phyloP scores from a whole-genome alignment of 2,113 vertebrate species.

The Ia io region DNA sequence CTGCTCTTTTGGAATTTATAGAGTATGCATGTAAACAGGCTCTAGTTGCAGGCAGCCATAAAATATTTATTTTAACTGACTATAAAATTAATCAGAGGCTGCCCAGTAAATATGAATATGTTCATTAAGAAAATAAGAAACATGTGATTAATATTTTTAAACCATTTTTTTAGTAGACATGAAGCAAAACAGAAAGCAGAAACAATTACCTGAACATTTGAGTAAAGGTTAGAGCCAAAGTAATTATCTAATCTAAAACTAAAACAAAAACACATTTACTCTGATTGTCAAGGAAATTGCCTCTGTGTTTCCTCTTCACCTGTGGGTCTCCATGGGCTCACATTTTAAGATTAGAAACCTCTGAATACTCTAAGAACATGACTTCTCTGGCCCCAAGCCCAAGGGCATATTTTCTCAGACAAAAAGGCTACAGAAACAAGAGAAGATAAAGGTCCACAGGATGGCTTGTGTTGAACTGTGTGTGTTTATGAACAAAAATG shows the following conservation, averaged over 20 bases:
- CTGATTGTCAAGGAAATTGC: constrained; percentile 15
- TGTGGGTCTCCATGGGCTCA: neutral
- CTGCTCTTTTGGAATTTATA: neutral
- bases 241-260: constrained; percentile 31
- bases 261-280: constrained; percentile 37
- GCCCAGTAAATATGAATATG: constrained; percentile 2
- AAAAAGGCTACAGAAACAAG: neutral
- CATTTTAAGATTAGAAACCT: constrained; percentile 39
- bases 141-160: neutral
- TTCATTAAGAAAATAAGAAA: constrained; percentile 40
- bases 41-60: neutral
- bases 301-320: neutral
- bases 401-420: neutral
- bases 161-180: constrained; percentile 19
- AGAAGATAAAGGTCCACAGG: neutral
- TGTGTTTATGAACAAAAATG: constrained; percentile 35
- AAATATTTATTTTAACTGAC: constrained; percentile 32
- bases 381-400: neutral
- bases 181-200: constrained; percentile 26
- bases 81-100: neutral
- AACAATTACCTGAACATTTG: neutral
- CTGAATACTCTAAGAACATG: neutral
- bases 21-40: neutral
- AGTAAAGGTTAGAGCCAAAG: neutral
- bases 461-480: neutral